These are phyloP conservation scores for Lottia gigantea DNA, from an alignment of 2,888 invertebrate genomes.

Conservation along the genomic window DNA sequence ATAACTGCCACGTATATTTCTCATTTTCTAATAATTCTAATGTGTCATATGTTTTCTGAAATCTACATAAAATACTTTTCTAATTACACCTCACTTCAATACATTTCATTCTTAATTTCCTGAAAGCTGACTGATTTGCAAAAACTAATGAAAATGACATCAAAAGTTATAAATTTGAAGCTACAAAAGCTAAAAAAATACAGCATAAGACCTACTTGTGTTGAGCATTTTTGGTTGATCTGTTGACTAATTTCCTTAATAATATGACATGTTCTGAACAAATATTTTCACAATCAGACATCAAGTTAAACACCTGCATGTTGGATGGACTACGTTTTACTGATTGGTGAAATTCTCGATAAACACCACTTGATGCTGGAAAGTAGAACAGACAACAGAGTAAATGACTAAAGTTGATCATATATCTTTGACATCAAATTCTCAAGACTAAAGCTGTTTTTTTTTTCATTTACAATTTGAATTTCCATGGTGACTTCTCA, in stretches of 20 bases:
- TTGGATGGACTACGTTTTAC: constrained; percentile 46
- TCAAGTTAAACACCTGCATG: constrained; percentile 73
- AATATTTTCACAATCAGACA: constrained; percentile 75
- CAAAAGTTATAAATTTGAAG: no score
- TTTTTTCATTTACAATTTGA: no score
- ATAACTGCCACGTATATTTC: constrained; percentile 87
- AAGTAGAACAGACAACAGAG: constrained; percentile 3
- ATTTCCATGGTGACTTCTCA: no score
- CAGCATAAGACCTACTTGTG: constrained; percentile 45
- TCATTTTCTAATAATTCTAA: constrained; percentile 78
- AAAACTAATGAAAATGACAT: no score
- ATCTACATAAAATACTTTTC: constrained; percentile 45
- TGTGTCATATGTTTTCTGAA: constrained; percentile 50
- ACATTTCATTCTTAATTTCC: no score
- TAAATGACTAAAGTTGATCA: background rate
- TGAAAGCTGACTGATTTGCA: no score
- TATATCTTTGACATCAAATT: no score
- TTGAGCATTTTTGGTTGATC: constrained; percentile 47
- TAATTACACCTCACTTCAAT: no score
- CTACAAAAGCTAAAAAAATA: background rate
- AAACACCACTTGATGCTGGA: constrained; percentile 53
- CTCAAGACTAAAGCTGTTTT: no score
- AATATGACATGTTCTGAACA: constrained; percentile 76
- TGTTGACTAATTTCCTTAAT: constrained; percentile 69
- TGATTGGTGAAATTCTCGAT: constrained; percentile 47